phyloP scores from a whole-genome alignment of 2,888 invertebrate genomes.

The Lysandra bellargus region DNA sequence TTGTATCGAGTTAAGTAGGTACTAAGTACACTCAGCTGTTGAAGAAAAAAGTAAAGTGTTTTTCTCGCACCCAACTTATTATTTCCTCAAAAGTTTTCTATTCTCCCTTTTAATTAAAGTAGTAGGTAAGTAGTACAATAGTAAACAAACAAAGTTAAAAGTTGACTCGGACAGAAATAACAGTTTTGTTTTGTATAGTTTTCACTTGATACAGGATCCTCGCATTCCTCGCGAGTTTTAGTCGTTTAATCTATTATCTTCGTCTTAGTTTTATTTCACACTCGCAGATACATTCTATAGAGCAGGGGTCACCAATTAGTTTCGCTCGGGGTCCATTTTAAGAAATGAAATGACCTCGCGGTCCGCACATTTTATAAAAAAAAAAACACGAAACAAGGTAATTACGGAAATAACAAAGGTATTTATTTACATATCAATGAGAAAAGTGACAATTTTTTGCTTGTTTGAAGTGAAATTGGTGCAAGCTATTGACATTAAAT shows the following conservation, averaged over 20 bases:
- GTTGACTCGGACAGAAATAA: background rate
- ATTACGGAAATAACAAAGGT: no score
- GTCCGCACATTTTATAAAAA: no score
- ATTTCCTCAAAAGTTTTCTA: background rate
- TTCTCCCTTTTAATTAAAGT: background rate
- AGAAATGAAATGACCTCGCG: no score
- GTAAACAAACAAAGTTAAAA: background rate
- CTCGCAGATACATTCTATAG: background rate
- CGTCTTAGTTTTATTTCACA: slow-evolving; percentile 1
- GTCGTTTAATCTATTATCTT: background rate
- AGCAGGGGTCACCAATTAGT: no score
- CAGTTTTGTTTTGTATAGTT: background rate
- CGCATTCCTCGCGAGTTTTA: background rate
- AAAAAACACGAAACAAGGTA: no score
- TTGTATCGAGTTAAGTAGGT: background rate
- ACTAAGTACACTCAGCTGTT: background rate
- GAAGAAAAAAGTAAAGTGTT: slow-evolving; percentile 3
- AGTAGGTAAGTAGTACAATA: slow-evolving; percentile 6
- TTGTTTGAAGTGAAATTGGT: no score
- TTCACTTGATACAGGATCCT: background rate
- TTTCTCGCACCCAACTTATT: background rate
- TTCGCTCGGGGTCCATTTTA: no score
- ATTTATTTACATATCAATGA: no score
- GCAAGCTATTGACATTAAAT: no score
- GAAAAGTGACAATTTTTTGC: no score